Conservation (phyloP, 2,888 invertebrate genomes). For the Lasioglossum malachurum region DNA sequence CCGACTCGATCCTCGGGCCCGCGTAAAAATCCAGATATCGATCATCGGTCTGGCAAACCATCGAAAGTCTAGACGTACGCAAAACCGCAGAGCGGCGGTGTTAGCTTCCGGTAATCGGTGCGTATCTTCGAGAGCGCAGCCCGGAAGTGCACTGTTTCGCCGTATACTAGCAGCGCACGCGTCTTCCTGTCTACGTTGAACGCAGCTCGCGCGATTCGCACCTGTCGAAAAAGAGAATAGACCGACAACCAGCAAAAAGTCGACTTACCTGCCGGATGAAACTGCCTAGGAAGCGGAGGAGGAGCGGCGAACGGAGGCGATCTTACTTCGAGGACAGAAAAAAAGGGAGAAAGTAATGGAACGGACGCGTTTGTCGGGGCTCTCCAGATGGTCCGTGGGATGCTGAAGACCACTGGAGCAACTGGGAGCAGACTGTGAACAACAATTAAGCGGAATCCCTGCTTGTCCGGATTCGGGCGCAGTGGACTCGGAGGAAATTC, state of each 20-base stretch:
- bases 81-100: constrained; percentile 59
- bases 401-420: constrained; percentile 10
- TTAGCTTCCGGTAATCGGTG: constrained; percentile 49
- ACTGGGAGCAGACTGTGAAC: neutral
- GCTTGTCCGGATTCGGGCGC: neutral
- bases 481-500: neutral
- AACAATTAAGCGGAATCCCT: neutral
- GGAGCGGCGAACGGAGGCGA: constrained; percentile 51
- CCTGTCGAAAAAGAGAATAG: constrained; percentile 52
- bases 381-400: constrained; percentile 35
- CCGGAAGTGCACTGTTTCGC: neutral
- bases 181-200: constrained; percentile 34
- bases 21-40: constrained; percentile 55
- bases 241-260: constrained; percentile 25
- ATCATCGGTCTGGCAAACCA: constrained; percentile 54
- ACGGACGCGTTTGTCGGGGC: constrained; percentile 13
- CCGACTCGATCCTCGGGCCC: constrained; percentile 27
- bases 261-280: constrained; percentile 26
- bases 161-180: constrained; percentile 11
- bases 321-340: constrained; percentile 49
- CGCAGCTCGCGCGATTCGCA: constrained; percentile 28
- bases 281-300: constrained; percentile 37
- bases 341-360: constrained; percentile 64
- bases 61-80: constrained; percentile 56
- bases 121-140: constrained; percentile 12